phyloP scores from a whole-genome alignment of 2,113 vertebrate species.

The Tragelaphus buxtoni region DNA sequence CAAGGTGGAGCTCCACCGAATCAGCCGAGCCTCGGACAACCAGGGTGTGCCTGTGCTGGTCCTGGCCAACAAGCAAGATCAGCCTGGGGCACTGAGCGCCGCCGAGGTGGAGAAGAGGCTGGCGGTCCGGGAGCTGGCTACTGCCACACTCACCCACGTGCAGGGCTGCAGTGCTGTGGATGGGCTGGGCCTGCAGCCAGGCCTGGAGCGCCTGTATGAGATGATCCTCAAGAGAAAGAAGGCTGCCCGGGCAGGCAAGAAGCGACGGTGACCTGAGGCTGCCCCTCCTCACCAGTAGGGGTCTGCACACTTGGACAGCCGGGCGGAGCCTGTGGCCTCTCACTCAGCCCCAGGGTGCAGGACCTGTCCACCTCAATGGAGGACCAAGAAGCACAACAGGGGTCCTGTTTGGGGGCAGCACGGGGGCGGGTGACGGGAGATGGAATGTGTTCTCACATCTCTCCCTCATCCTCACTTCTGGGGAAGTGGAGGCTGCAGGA shows the following conservation, averaged over 20 bases:
- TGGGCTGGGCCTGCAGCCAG: constrained; percentile 87
- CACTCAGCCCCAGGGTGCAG: neutral
- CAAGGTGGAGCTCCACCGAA: constrained; percentile 90
- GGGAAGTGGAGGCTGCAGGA: constrained; percentile 20
- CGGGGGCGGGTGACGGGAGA: neutral
- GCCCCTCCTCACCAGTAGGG: neutral
- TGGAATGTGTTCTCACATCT: neutral
- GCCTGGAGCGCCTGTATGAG: constrained; percentile 90
- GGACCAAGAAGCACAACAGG: neutral
- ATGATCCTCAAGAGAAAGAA: constrained; percentile 93
- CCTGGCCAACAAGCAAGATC: constrained; percentile 93
- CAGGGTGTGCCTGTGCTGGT: constrained; percentile 90
- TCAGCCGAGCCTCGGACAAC: constrained; percentile 89
- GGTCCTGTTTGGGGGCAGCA: neutral
- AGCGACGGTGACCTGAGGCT: constrained; percentile 81
- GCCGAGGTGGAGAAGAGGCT: constrained; percentile 89
- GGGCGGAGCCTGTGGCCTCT: neutral
- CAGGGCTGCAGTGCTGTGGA: constrained; percentile 91
- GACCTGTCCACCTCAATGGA: neutral
- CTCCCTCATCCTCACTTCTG: neutral
- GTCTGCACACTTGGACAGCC: neutral
- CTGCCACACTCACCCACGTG: constrained; percentile 85
- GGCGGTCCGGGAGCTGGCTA: constrained; percentile 84
- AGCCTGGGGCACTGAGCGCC: constrained; percentile 79
- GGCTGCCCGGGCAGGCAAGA: constrained; percentile 83